Conservation (phyloP, 2,797 vertebrate genomes). For the Phataginus tetradactyla region DNA sequence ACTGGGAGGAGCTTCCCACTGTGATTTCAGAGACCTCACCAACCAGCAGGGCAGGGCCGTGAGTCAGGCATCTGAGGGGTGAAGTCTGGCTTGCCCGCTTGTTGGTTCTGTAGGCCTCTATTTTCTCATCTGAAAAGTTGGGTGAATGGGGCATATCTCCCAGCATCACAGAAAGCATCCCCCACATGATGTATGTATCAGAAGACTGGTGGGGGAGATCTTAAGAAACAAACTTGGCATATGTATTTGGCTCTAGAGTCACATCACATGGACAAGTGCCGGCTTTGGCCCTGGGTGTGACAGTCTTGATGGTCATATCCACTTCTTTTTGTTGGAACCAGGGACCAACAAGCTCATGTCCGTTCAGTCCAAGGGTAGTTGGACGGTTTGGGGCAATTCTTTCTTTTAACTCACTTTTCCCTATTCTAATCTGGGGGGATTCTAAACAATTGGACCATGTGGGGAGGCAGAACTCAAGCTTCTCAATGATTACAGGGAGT, state of each 20-base stretch:
- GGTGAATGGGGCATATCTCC: not conserved
- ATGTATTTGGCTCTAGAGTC: not conserved
- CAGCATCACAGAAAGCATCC: not conserved
- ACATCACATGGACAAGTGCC: not conserved
- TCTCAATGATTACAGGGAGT: not conserved
- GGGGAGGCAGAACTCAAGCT: not conserved
- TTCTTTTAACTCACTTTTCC: slow-evolving; percentile 16
- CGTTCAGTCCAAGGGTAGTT: not conserved
- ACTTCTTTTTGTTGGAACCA: not conserved
- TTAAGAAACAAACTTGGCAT: not conserved
- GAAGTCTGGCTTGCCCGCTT: not conserved
- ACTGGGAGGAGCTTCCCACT: not conserved
- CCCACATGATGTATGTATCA: not conserved
- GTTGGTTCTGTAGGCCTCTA: not conserved
- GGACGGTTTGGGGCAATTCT: not conserved
- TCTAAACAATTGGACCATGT: not conserved
- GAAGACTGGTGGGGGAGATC: not conserved
- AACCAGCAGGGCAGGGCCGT: not conserved
- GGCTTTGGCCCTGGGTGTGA: not conserved
- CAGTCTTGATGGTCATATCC: not conserved
- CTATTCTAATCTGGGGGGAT: not conserved
- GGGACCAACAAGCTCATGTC: not conserved
- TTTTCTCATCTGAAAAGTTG: slow-evolving; percentile 28
- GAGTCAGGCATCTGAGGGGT: no score
- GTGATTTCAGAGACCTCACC: not conserved